These are phyloP conservation scores for Melitaea cinxia DNA, from an alignment of 1,140 invertebrate genomes.

Conservation along the genomic window DNA sequence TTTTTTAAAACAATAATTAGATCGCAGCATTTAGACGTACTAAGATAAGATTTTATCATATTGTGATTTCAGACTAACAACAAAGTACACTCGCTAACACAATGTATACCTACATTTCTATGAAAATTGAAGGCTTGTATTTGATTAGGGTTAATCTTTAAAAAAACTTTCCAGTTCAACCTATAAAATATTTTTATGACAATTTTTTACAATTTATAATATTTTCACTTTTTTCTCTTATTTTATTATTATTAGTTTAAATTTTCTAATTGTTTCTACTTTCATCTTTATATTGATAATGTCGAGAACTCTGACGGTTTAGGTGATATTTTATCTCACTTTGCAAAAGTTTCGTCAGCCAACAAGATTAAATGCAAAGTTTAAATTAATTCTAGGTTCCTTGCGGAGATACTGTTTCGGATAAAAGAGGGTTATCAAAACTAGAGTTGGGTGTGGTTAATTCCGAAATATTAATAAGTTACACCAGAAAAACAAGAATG, in stretches of 20 bases:
- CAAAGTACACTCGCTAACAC: too few relatives aligned
- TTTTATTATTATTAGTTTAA: not conserved
- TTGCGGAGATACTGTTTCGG: slow-evolving; percentile 50
- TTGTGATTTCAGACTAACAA: too few relatives aligned
- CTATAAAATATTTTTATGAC: not conserved
- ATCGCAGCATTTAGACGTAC: too few relatives aligned
- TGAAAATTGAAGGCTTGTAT: too few relatives aligned
- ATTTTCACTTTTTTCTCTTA: not conserved
- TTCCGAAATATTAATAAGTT: slow-evolving; percentile 42
- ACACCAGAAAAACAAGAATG: slow-evolving; percentile 2
- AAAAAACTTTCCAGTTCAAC: too few relatives aligned
- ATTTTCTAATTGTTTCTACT: slow-evolving; percentile 28
- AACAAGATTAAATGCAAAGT: slow-evolving; percentile 78
- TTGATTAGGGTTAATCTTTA: too few relatives aligned
- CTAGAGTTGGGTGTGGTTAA: slow-evolving; percentile 44
- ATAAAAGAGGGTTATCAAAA: slow-evolving; percentile 42
- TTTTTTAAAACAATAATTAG: too few relatives aligned
- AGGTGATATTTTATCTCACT: slow-evolving; percentile 74
- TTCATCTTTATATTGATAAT: slow-evolving; percentile 59
- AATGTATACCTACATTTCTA: too few relatives aligned
- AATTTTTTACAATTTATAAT: not conserved
- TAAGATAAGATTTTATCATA: too few relatives aligned
- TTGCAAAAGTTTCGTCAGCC: slow-evolving; percentile 67
- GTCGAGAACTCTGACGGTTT: slow-evolving; percentile 63
- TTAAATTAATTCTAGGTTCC: slow-evolving; percentile 75